Evolutionary conservation across 2,888 invertebrate genomes (phyloP).

Genomic region (Pyrocoelia pectoralis): DNA sequence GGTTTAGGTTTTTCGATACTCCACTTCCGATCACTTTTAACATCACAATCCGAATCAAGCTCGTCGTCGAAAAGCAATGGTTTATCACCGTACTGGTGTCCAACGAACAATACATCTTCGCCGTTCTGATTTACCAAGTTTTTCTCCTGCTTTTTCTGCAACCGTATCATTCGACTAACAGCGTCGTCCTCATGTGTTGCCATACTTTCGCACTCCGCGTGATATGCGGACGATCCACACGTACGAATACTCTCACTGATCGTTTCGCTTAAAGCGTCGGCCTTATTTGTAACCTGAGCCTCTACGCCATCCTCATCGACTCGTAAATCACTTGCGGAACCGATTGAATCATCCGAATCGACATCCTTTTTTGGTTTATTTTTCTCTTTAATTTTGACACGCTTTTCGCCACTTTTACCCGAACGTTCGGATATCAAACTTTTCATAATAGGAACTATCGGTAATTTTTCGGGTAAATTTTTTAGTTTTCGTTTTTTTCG

Average conservation of each 20-base stretch:
- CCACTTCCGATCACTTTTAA: slow-evolving; percentile 49
- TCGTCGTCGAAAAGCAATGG: slow-evolving; percentile 81
- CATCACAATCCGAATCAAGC: slow-evolving; percentile 69
- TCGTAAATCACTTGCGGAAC: slow-evolving; percentile 75
- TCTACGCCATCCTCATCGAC: slow-evolving; percentile 64
- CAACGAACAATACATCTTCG: slow-evolving; percentile 70
- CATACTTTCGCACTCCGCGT: slow-evolving; percentile 76
- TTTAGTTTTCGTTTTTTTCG: slow-evolving; percentile 55
- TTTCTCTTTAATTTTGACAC: slow-evolving; percentile 32
- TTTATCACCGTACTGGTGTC: slow-evolving; percentile 78
- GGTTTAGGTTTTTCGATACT: slow-evolving; percentile 42
- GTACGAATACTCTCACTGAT: slow-evolving; percentile 71
- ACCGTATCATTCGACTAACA: slow-evolving; percentile 61
- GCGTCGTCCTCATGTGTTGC: slow-evolving; percentile 68
- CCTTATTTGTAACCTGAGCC: slow-evolving; percentile 55
- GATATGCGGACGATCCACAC: slow-evolving; percentile 74
- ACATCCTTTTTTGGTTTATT: slow-evolving; percentile 56
- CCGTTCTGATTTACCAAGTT: slow-evolving; percentile 48
- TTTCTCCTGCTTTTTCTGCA: slow-evolving; percentile 61
- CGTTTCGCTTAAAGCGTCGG: slow-evolving; percentile 63
- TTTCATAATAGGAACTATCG: slow-evolving; percentile 61
- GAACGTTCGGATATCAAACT: slow-evolving; percentile 61
- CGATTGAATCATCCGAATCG: slow-evolving; percentile 73
- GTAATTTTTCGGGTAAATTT: slow-evolving; percentile 65
- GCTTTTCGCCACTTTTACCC: slow-evolving; percentile 42